phyloP scores from a whole-genome alignment of 2,888 invertebrate species.

The Caradrina kadenii region DNA sequence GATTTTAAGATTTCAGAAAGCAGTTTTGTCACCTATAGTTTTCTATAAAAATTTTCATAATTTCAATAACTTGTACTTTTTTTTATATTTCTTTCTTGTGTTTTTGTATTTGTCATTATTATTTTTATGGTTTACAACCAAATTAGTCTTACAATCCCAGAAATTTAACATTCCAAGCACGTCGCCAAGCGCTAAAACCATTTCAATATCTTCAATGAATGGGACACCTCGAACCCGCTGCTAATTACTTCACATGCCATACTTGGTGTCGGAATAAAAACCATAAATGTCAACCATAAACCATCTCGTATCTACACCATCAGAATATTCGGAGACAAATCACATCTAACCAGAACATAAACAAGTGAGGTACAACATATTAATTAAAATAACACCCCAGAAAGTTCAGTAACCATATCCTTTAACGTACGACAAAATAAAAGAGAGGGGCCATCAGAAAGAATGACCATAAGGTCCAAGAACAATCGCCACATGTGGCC shows the following conservation, averaged over 20 bases:
- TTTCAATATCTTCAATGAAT: constrained; percentile 46
- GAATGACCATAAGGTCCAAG: constrained; percentile 90
- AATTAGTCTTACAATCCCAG: not conserved
- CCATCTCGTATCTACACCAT: constrained; percentile 60
- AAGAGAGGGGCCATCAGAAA: constrained; percentile 71
- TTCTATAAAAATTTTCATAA: not conserved
- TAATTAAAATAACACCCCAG: constrained; percentile 87
- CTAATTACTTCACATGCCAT: constrained; percentile 52
- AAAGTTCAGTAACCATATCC: constrained; percentile 82
- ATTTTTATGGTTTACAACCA: not conserved
- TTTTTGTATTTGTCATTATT: not conserved
- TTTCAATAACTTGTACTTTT: not conserved
- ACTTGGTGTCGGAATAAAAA: constrained; percentile 50
- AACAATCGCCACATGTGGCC: constrained; percentile 90
- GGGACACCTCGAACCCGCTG: not conserved
- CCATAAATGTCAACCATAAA: constrained; percentile 48
- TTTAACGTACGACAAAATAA: constrained; percentile 67
- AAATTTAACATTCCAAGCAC: constrained; percentile 11
- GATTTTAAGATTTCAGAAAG: not conserved
- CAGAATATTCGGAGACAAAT: constrained; percentile 63
- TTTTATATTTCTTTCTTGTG: too few species aligned
- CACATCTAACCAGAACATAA: constrained; percentile 64
- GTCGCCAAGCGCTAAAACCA: constrained; percentile 13
- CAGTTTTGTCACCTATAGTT: not conserved
- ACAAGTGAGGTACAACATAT: constrained; percentile 78